Percentiles rank a stretch among this genome's conserved stretches.
These are phyloP conservation scores for Phenganax stokvisi DNA, from an alignment of 92 coral and sea anemone genomes.

Conservation along the genomic window DNA sequence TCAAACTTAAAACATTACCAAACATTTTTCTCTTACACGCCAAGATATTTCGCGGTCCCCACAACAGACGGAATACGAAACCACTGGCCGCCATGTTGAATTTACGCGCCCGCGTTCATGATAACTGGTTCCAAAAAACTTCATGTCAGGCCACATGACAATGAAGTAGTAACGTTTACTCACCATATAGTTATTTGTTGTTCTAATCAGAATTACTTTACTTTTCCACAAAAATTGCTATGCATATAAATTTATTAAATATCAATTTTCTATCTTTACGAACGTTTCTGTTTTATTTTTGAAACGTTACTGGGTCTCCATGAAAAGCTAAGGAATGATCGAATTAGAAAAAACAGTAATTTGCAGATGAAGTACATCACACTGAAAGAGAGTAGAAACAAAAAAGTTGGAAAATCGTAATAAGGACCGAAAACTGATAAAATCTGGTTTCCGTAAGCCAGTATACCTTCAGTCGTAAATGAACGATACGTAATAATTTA, in stretches of 20 bases:
- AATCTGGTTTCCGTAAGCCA: not conserved
- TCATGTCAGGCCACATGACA: conserved; percentile 7
- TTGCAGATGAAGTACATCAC: not conserved
- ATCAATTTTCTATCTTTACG: not conserved
- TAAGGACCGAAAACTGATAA: not conserved
- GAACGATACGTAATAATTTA: not conserved
- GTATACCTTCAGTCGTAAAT: not conserved
- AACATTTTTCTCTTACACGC: not conserved
- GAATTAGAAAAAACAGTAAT: not conserved
- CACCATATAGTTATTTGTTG: too few relatives aligned
- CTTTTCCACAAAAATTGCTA: too few relatives aligned
- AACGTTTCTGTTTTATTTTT: conserved; percentile 4
- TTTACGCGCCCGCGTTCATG: not conserved
- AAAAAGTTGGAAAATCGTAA: not conserved
- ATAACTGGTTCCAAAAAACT: not conserved
- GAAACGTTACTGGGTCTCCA: not conserved
- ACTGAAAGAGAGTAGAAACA: not conserved
- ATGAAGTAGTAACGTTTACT: not conserved
- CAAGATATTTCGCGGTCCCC: not conserved
- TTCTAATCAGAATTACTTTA: too few relatives aligned
- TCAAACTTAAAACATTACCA: not conserved
- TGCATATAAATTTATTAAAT: too few relatives aligned
- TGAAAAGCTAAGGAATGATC: not conserved
- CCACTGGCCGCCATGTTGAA: conserved; percentile 1
- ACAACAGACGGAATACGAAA: not conserved